Conservation (phyloP, 2,888 invertebrate genomes). For the Brachyptera putata region DNA sequence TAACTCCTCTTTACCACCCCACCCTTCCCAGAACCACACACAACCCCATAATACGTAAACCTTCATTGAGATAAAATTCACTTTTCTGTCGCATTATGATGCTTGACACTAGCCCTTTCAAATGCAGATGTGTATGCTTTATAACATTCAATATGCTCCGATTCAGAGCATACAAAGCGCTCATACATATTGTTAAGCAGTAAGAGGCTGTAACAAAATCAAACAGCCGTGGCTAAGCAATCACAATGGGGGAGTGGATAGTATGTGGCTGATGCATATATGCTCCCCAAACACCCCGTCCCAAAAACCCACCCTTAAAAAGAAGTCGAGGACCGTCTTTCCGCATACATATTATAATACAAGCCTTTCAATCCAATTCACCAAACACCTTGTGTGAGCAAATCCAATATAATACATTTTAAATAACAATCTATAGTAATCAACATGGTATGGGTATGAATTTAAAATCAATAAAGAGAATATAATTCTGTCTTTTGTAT, state of each 20-base stretch:
- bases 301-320: not conserved
- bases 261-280: not conserved
- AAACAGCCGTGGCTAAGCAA: constrained; percentile 26
- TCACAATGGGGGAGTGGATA: constrained; percentile 25
- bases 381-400: not conserved
- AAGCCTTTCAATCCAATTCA: constrained; percentile 3
- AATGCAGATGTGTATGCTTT: constrained; percentile 28
- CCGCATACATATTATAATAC: not conserved
- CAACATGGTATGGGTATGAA: constrained; percentile 1
- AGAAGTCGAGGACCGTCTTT: not conserved
- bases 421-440: constrained; percentile 14
- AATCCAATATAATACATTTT: not conserved
- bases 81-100: constrained; percentile 27
- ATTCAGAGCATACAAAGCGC: constrained; percentile 7
- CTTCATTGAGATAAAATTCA: constrained; percentile 32
- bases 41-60: constrained; percentile 28
- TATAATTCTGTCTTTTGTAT: not conserved
- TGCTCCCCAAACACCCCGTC: not conserved
- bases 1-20: not conserved
- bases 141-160: constrained; percentile 20
- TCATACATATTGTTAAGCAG: constrained; percentile 17
- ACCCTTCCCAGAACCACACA: constrained; percentile 15
- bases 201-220: constrained; percentile 26
- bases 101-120: constrained; percentile 27
- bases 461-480: too few relatives aligned